These are phyloP conservation scores for Pyrrhopygopsis socrates DNA, from an alignment of 2,888 invertebrate genomes.

Conservation along the genomic window DNA sequence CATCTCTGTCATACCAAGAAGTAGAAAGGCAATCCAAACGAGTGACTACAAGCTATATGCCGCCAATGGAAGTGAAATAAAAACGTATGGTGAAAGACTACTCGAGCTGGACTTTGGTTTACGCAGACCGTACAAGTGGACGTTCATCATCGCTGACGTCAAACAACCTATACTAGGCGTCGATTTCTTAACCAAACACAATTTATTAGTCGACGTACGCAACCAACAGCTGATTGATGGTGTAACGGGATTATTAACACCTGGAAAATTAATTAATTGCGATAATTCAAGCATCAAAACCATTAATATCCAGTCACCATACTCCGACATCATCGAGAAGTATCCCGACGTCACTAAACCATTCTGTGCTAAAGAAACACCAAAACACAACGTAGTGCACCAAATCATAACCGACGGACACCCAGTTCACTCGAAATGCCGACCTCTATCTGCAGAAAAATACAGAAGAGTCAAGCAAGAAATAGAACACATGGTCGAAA, in stretches of 20 bases:
- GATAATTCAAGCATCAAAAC: conserved; percentile 89
- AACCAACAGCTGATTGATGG: conserved; percentile 44
- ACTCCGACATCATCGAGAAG: conserved; percentile 88
- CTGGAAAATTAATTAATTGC: too few relatives aligned
- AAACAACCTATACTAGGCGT: conserved; percentile 62
- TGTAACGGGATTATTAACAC: conserved; percentile 16
- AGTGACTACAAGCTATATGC: conserved; percentile 51
- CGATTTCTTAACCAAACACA: conserved; percentile 60
- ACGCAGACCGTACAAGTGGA: conserved; percentile 55
- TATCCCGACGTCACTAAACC: neutral
- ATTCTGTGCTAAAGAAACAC: neutral
- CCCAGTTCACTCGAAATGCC: neutral
- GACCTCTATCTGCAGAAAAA: neutral
- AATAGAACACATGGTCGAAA: neutral
- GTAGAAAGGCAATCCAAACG: neutral
- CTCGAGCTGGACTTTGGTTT: conserved; percentile 49
- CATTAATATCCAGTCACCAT: conserved; percentile 89
- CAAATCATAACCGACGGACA: neutral
- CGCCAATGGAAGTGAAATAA: conserved; percentile 63
- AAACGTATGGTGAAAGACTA: conserved; percentile 56
- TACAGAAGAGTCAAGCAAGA: neutral
- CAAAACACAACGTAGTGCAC: neutral
- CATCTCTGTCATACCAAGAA: conserved; percentile 9
- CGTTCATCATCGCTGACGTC: conserved; percentile 53
- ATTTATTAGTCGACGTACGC: conserved; percentile 54